Evolutionary conservation across 2,797 vertebrate genomes (phyloP).

Genomic region (Aeoliscus strigatus): DNA sequence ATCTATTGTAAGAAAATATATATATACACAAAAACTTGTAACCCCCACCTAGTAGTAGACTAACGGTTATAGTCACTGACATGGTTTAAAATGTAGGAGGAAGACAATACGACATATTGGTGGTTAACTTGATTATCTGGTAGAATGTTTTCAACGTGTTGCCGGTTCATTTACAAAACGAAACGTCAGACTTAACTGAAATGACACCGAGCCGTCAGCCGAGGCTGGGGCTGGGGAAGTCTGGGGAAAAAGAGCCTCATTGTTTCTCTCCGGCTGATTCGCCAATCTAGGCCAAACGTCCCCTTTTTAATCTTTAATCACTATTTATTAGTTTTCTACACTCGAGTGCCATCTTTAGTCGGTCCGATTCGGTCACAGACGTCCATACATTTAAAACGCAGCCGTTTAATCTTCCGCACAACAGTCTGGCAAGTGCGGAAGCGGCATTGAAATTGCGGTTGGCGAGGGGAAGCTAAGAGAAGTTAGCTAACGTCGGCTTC

Average conservation of each 20-base stretch:
- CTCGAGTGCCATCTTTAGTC: neutral
- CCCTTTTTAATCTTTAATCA: conserved; percentile 6
- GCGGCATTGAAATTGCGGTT: conserved; percentile 37
- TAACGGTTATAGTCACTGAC: neutral
- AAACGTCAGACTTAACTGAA: neutral
- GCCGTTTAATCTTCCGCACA: neutral
- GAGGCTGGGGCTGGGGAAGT: neutral
- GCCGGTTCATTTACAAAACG: neutral
- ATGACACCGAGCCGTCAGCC: conserved; percentile 9
- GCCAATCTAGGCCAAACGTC: conserved; percentile 14
- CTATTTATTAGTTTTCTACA: conserved; percentile 19
- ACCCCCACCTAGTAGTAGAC: neutral
- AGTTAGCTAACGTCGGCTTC: conserved; percentile 36
- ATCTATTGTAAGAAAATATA: neutral
- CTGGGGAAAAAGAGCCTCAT: conserved; percentile 43
- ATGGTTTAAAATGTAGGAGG: neutral
- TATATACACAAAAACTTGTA: neutral
- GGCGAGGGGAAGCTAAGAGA: conserved; percentile 39
- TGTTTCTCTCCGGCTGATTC: conserved; percentile 42
- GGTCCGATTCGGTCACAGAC: accelerated
- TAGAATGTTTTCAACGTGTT: too few species aligned
- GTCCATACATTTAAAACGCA: neutral
- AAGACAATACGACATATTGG: neutral
- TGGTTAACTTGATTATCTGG: accelerated
- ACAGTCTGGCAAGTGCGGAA: conserved; percentile 53